Percentiles rank a stretch among this genome's conserved stretches.
Conservation (phyloP, 2,888 invertebrate species). For the Gari tellinella region DNA sequence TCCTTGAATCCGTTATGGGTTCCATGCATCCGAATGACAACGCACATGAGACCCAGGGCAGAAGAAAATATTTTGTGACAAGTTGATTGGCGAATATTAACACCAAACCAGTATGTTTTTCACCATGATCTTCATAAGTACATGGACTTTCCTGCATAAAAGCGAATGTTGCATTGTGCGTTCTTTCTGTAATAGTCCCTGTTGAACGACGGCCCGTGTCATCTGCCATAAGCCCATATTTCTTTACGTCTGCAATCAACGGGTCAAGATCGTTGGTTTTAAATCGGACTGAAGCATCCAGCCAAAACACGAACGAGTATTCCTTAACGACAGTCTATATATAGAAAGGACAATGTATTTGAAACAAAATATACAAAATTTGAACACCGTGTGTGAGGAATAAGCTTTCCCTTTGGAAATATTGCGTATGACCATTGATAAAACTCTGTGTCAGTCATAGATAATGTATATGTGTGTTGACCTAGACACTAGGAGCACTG, state of each 20-base stretch:
- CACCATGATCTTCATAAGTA: conserved; percentile 25
- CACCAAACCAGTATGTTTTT: conserved; percentile 42
- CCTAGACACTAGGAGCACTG: no score
- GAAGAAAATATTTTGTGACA: conserved; percentile 40
- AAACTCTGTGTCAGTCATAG: no score
- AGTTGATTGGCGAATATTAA: conserved; percentile 41
- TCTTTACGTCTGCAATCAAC: conserved; percentile 23
- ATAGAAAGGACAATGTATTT: no score
- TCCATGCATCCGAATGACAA: conserved; percentile 50
- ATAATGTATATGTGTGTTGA: no score
- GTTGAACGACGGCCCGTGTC: conserved; percentile 9
- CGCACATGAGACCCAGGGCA: conserved; percentile 58
- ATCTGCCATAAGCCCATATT: conserved; percentile 26
- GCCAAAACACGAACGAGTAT: conserved; percentile 55
- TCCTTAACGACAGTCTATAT: conserved; percentile 37
- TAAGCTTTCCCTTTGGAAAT: no score
- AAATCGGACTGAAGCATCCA: conserved; percentile 54
- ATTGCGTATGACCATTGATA: no score
- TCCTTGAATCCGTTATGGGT: conserved; percentile 15
- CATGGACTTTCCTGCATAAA: conserved; percentile 42
- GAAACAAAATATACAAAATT: no score
- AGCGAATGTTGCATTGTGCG: conserved; percentile 31
- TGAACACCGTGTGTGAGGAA: no score
- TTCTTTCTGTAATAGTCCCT: conserved; percentile 33
- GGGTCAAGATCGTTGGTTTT: conserved; percentile 31